Base-by-base conservation (phyloP, 2,888 invertebrate species). In the Arge pagana region DNA sequence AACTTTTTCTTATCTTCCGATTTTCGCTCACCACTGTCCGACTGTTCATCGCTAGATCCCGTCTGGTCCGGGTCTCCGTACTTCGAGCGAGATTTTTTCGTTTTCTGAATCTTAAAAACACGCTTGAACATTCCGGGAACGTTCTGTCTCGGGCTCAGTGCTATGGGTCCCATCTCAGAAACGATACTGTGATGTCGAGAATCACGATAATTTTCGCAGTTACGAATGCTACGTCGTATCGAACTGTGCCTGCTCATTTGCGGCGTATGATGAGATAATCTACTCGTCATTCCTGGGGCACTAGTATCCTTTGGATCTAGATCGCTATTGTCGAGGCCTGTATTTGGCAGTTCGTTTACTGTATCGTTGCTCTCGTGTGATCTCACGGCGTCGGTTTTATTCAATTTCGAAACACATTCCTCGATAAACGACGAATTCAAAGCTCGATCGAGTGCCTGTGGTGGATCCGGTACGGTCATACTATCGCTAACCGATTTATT, bases 1-100 rank as follows among this genome's bases (percentile, higher is more conserved):
- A 89, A 87, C 66, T 85, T 87, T 43, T 78, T 81, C 0, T 45
- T 53, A 26, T 55, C 33, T 16, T 24, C 18, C 11, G 33, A 15
- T 45, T 6, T 15, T 13, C 13, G 6, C 5, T 23, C 33, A n/a
- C n/a, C n/a, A 15, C 15, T n/a, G 23, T 23, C 23, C 4, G 62
- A 52, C 23, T 11, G 24, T 26, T 50, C 42, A 24, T 55, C 54
- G 26, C 49, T 8, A 37, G 35, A 13, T 19, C 45, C 41, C 18
- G 41, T 16, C 31, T 52, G 55, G 15, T 53, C 41, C 31, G 28
- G 19, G 16, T 52, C 21, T 28, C 19, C 13, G 3, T 15, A 2
- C 4, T 15, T 4, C n/a, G 33, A 3, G 10, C 15, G 19, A 1
- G 11, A 50, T 31, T 33, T 48, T 35, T 28, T 57, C 6, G 40